Evolutionary conservation across 2,797 vertebrate species (phyloP).

Genomic region (Rhinophrynus dorsalis): DNA sequence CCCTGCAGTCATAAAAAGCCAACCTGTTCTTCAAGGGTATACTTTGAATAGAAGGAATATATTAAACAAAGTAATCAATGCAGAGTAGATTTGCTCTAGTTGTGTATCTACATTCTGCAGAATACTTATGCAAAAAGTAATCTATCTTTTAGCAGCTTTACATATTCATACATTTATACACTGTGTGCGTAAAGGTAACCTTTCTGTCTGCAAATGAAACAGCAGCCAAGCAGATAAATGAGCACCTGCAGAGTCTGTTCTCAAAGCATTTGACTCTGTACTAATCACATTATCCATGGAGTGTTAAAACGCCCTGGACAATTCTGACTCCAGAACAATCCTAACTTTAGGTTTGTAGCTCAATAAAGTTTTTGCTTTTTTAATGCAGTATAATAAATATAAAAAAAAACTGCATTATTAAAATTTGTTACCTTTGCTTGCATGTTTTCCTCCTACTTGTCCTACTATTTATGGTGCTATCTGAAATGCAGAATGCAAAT

Average conservation of each 20-base stretch:
- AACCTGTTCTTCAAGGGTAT: conserved; percentile 46
- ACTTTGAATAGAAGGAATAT: conserved; percentile 45
- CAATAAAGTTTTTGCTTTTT: too few species aligned
- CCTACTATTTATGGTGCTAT: too few species aligned
- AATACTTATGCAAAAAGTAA: conserved; percentile 35
- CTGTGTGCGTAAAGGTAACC: conserved; percentile 15
- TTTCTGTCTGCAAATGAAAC: conserved; percentile 26
- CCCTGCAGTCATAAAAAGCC: conserved; percentile 38
- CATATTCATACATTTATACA: conserved; percentile 39
- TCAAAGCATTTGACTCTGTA: neutral
- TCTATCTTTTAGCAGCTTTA: conserved; percentile 43
- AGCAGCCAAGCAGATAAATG: conserved; percentile 20
- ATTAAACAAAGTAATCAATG: conserved; percentile 47
- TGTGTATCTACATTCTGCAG: conserved; percentile 31
- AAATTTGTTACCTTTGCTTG: too few species aligned
- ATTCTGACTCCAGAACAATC: too few species aligned
- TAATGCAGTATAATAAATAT: too few species aligned
- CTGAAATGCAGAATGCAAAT: too few species aligned
- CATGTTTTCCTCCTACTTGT: too few species aligned
- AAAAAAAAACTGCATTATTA: too few species aligned
- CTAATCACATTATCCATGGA: neutral
- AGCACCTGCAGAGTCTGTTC: neutral
- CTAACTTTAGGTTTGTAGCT: too few species aligned
- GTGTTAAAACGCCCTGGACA: too few species aligned
- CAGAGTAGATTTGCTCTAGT: conserved; percentile 34